These are phyloP conservation scores for Lysiphlebus fabarum DNA, from an alignment of 1,140 invertebrate species.

Conservation along the genomic window DNA sequence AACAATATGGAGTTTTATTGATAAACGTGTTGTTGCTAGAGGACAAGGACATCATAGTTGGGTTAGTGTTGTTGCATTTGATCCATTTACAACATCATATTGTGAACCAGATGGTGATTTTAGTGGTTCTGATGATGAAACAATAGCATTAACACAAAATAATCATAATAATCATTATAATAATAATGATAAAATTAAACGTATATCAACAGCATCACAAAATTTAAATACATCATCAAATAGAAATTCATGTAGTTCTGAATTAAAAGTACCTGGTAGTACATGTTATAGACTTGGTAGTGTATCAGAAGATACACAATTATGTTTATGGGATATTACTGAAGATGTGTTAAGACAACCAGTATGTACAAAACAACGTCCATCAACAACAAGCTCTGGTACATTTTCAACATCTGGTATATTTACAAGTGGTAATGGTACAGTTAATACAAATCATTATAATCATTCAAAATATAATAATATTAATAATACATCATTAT, in stretches of 20 bases:
- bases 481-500: too few relatives aligned
- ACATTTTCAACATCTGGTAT: conserved; percentile 43
- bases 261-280: conserved; percentile 56
- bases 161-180: conserved; percentile 52
- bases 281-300: conserved; percentile 89
- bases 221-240: conserved; percentile 41
- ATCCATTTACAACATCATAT: conserved; percentile 80
- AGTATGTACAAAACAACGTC: conserved; percentile 51
- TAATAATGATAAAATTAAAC: conserved; percentile 45
- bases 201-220: conserved; percentile 45
- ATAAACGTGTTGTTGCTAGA: conserved; percentile 89
- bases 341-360: conserved; percentile 84
- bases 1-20: conserved; percentile 93
- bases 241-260: conserved; percentile 58
- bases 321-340: conserved; percentile 98
- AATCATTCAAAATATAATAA: too few relatives aligned
- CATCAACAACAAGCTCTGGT: conserved; percentile 41
- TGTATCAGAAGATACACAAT: conserved; percentile 95
- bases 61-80: conserved; percentile 96
- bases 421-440: conserved; percentile 49
- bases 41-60: conserved; percentile 94
- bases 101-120: conserved; percentile 59
- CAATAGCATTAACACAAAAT: conserved; percentile 52
- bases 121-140: conserved; percentile 63
- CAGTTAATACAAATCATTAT: conserved; percentile 27